Evolutionary conservation across 2,888 invertebrate species (phyloP).

Genomic region (Limnephilus marmoratus): DNA sequence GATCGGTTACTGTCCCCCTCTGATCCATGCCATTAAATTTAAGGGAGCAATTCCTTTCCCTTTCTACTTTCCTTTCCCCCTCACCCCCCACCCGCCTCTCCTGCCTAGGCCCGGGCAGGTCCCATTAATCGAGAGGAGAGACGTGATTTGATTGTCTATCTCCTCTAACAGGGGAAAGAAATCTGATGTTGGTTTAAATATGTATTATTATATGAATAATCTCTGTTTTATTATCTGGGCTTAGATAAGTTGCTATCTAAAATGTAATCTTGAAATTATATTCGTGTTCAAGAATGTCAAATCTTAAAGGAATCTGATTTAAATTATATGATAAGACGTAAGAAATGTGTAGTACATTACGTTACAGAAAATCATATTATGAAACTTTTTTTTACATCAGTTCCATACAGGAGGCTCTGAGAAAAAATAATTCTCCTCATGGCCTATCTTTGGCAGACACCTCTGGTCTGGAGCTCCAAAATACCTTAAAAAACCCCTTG

Average conservation of each 20-base stretch:
- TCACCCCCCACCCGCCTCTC: not conserved
- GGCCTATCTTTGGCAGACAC: too few species aligned
- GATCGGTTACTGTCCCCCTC: constrained; percentile 14
- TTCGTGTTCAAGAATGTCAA: not conserved
- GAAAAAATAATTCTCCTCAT: too few species aligned
- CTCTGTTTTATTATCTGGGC: not conserved
- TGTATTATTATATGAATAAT: not conserved
- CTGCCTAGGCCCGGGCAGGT: not conserved
- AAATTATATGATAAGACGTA: too few species aligned
- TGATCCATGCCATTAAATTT: constrained; percentile 24
- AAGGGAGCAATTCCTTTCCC: not conserved
- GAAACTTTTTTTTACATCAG: too few species aligned
- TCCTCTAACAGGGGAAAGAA: not conserved
- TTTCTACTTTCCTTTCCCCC: not conserved
- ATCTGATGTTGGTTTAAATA: not conserved
- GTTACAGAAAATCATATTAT: too few species aligned
- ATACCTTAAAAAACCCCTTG: too few species aligned
- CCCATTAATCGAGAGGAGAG: not conserved
- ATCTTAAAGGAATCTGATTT: too few species aligned
- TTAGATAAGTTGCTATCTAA: not conserved
- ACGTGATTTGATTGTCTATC: constrained; percentile 20
- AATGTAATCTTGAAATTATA: not conserved
- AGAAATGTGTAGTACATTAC: too few species aligned
- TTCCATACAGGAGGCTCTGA: too few species aligned
- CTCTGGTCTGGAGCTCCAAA: too few species aligned